phyloP scores from a whole-genome alignment of 2,888 invertebrate genomes.

The Thymelicus sylvestris region DNA sequence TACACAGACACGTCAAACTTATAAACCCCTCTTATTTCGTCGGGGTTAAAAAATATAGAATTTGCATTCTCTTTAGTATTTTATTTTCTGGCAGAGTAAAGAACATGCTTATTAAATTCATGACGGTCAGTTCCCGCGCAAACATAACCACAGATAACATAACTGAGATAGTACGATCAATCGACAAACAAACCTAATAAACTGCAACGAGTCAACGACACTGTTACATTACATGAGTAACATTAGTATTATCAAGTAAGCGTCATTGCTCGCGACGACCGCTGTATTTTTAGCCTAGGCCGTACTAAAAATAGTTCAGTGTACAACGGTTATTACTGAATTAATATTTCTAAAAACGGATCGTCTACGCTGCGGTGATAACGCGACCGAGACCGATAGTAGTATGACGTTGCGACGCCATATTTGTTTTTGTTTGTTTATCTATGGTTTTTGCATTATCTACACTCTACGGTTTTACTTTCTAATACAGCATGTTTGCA shows the following conservation, averaged over 20 bases:
- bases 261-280: constrained; percentile 71
- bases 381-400: constrained; percentile 74
- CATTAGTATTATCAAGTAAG: constrained; percentile 79
- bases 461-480: constrained; percentile 26
- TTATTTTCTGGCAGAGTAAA: too few species aligned
- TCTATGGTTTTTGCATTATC: constrained; percentile 49
- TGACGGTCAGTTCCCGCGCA: constrained; percentile 31
- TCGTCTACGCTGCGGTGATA: constrained; percentile 77
- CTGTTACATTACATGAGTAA: constrained; percentile 68
- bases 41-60: too few species aligned
- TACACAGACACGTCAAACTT: too few species aligned
- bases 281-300: constrained; percentile 82
- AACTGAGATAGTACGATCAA: constrained; percentile 41
- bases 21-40: too few species aligned
- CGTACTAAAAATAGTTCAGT: constrained; percentile 78
- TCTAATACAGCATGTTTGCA: constrained; percentile 18
- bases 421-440: constrained; percentile 62
- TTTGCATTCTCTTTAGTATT: too few species aligned
- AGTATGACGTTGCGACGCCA: constrained; percentile 66
- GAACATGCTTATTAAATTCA: neutral
- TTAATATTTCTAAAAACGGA: constrained; percentile 85
- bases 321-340: constrained; percentile 81
- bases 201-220: constrained; percentile 79
- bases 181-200: constrained; percentile 64
- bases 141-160: constrained; percentile 46